A percentile compares a stretch with the other conserved stretches of the same genome.
Conservation (phyloP, 2,888 invertebrate species). For the Drosophila paramelanica region DNA sequence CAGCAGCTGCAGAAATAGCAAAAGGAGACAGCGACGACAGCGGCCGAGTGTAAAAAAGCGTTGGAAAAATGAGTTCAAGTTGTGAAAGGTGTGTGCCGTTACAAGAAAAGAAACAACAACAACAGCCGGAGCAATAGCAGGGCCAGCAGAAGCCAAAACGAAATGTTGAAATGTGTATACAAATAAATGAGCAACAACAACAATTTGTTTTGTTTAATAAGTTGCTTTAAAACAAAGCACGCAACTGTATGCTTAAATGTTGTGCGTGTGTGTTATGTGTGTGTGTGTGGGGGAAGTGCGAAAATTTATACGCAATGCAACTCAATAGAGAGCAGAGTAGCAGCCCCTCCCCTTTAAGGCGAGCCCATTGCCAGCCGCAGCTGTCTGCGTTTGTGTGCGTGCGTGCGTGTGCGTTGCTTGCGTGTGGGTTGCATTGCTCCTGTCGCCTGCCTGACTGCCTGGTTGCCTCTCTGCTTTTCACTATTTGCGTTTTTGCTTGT, state of each 20-base stretch:
- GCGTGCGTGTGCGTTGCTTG: slow-evolving; percentile 23
- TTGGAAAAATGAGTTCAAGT: slow-evolving; percentile 83
- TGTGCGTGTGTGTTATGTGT: slow-evolving; percentile 24
- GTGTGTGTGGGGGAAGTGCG: slow-evolving; percentile 46
- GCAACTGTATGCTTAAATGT: slow-evolving; percentile 23
- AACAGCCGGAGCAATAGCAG: slow-evolving; percentile 33
- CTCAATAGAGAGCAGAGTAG: slow-evolving; percentile 30
- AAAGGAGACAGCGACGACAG: slow-evolving; percentile 72
- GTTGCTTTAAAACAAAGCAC: slow-evolving; percentile 52
- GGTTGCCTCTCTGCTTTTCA: slow-evolving; percentile 13
- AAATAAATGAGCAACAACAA: slow-evolving; percentile 50
- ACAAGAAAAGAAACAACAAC: slow-evolving; percentile 52
- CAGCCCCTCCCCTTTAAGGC: slow-evolving; percentile 61
- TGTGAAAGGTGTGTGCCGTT: slow-evolving; percentile 84
- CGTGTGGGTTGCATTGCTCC: slow-evolving; percentile 40
- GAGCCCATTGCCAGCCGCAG: slow-evolving; percentile 36
- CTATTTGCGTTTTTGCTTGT: slow-evolving; percentile 39
- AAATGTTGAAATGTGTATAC: slow-evolving; percentile 68
- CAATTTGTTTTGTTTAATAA: slow-evolving; percentile 61
- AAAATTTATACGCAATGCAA: slow-evolving; percentile 61
- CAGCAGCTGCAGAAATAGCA: slow-evolving; percentile 74
- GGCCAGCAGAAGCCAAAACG: slow-evolving; percentile 36
- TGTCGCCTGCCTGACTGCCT: not conserved
- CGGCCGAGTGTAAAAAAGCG: slow-evolving; percentile 58
- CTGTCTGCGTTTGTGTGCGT: slow-evolving; percentile 37